Conservation (phyloP, 1,140 invertebrate species). For the Euura saliciscinereae region DNA sequence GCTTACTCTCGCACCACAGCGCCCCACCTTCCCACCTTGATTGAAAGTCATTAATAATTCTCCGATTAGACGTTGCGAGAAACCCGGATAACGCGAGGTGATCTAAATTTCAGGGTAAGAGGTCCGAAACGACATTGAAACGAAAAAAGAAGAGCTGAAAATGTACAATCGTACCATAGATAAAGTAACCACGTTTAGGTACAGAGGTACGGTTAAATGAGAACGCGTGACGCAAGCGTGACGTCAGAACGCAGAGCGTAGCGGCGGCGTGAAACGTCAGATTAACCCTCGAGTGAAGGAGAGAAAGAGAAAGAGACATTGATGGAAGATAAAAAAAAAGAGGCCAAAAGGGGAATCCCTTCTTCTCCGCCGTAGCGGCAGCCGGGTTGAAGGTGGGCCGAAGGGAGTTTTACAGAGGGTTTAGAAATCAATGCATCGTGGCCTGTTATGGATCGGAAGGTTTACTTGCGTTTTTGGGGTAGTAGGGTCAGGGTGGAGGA, state of each 20-base stretch:
- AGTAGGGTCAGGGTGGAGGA: conserved; percentile 1
- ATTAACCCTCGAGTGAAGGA: background rate
- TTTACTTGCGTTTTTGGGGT: conserved; percentile 9
- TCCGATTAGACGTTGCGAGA: too few species aligned
- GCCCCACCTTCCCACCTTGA: too few species aligned
- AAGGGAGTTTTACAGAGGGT: conserved; percentile 19
- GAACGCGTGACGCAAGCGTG: conserved; percentile 6
- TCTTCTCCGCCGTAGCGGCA: background rate
- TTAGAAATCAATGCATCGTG: conserved; percentile 37
- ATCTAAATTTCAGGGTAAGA: too few species aligned
- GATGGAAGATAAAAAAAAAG: too few species aligned
- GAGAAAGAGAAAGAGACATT: background rate
- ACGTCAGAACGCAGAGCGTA: background rate
- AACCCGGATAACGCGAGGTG: too few species aligned
- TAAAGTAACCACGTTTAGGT: too few species aligned
- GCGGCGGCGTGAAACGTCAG: background rate
- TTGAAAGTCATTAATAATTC: too few species aligned
- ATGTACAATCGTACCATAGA: too few species aligned
- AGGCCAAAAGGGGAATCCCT: background rate
- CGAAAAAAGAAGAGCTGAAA: too few species aligned
- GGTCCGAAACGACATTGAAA: too few species aligned
- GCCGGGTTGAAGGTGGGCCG: conserved; percentile 23
- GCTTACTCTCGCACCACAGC: too few species aligned
- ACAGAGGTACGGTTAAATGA: background rate
- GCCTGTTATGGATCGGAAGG: conserved; percentile 17